Evolutionary conservation across 2,888 invertebrate species (phyloP), one percentile per base, ranked within the genome.

Genomic region (Melanostoma scalare): DNA sequence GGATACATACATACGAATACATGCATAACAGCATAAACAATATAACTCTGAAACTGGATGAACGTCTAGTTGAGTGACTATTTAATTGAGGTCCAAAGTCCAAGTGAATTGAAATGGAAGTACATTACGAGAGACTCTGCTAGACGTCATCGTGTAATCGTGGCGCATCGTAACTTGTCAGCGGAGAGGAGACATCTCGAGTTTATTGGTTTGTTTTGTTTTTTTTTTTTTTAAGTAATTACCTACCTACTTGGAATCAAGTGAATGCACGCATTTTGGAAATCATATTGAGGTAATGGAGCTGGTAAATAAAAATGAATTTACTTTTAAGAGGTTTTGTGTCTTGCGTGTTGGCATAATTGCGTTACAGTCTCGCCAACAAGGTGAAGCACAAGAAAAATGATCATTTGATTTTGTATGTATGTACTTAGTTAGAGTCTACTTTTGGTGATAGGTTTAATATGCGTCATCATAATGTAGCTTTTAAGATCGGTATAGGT

Each of bases 61-160:
- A 36, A 42, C 20, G 46, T 73, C 53, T 72, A 61, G 48, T 63
- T 73, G 68, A 63, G 61, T 80, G 69, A 58, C 74, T 67, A 60
- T 67, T 76, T 81, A 76, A 81, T 55, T 60, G 9, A 53, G 40
- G 76, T 81, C 48, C 76, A 81, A 81, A 81, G 76, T 81, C 71
- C 80, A 60, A 20, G 36, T 5, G 8, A 36, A 71, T 53, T 58
- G 33, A 60, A 48, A 31, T 52, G 35, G 31, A 46, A 33, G 74
- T 65, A 36, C 56, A 75, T 69, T 68, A 31, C 40, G 40, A 60
- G 60, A 52, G 60, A 58, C 55, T 60, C 53, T 53, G 40, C 6
- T 38, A 71, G 40, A 75, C 80, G 75, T 80, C 75, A 75, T 75
- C 58, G 42, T 56, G 36, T 61, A 48, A 38, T 61, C 60, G 20